Evolutionary conservation across 1,140 invertebrate genomes (phyloP), one percentile per base, ranked within the genome.

Genomic region (Penaeus vannamei): DNA sequence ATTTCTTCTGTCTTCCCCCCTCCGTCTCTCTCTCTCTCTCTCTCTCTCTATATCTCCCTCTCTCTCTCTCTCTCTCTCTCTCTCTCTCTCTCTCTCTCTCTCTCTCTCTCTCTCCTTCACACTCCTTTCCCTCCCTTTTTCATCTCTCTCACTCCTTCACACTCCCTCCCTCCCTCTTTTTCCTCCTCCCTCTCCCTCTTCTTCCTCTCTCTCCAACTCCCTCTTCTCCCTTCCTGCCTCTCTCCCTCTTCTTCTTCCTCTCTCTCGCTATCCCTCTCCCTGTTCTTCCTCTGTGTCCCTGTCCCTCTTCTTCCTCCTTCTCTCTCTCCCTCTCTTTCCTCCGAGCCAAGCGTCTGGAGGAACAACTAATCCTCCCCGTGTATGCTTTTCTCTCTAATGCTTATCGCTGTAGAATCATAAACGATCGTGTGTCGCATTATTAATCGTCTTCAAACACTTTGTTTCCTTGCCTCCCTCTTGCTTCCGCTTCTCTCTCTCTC

Each of bases 201-300:
- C 53, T 61, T 36, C 19, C 23, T 79, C n/a, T 22, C 53, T n/a
- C 46, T 77, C 32, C 20, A 20, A 23, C 60, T 22, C 60, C 22
- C 42, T 62, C 29, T 59, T 80, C 62, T 60, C 84, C 22, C 66
- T 53, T 22, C n/a, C 66, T 76, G 36, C 1, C 23, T 36, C 72
- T 76, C 23, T 26, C 32, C 53, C 4, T 76, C 46, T 79, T 20
- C 12, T 4, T 53, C 36, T 77, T 17, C 46, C 26, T 84, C 90
- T 91, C 91, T 91, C 91, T 87, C 91, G 90, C 89, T 91, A 91
- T 91, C 91, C 91, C 92, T 91, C 84, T 92, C 91, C 90, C 92
- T 91, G 64, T 46, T 86, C 79, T 26, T n/a, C n/a, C 60, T 72
- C 59, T 89, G 64, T 90, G 26, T 79, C 20, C 82, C 66, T 79